These are phyloP conservation scores for Bhutanitis thaidina DNA, from an alignment of 2,888 invertebrate genomes.

Conservation along the genomic window DNA sequence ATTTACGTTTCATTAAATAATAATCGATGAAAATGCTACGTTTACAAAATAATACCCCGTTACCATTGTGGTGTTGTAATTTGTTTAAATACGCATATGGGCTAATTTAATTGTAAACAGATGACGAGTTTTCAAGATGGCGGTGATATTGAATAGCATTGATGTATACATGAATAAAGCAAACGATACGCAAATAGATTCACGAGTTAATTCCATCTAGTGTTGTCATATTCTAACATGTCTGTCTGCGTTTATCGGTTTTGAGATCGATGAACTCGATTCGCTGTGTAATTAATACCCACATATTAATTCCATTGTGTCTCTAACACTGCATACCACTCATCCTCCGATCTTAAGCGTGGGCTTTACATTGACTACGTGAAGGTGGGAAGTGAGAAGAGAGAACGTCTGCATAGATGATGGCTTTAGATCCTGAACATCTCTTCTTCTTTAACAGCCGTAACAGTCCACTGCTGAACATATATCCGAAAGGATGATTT, in stretches of 20 bases:
- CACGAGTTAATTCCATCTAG: constrained; percentile 3
- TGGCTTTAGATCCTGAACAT: no score
- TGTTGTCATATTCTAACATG: constrained; percentile 12
- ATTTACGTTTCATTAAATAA: background rate
- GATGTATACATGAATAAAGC: constrained; percentile 13
- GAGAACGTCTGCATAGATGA: no score
- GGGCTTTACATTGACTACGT: no score
- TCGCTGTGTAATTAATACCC: background rate
- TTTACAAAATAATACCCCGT: constrained; percentile 6
- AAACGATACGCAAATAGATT: constrained; percentile 12
- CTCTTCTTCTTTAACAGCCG: no score
- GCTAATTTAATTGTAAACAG: constrained; percentile 9
- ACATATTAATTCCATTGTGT: no score
- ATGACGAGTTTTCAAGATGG: background rate
- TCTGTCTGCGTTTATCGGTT: background rate
- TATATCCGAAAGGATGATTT: no score
- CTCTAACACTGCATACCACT: no score
- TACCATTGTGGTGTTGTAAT: background rate
- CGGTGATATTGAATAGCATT: constrained; percentile 6
- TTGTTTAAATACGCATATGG: background rate
- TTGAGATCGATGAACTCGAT: constrained; percentile 10
- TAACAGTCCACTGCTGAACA: no score
- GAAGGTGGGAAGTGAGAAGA: background rate
- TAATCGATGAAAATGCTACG: background rate
- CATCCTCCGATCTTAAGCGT: no score